These are phyloP conservation scores for Aleiodes testaceus DNA, from an alignment of 2,888 invertebrate species.

Conservation along the genomic window DNA sequence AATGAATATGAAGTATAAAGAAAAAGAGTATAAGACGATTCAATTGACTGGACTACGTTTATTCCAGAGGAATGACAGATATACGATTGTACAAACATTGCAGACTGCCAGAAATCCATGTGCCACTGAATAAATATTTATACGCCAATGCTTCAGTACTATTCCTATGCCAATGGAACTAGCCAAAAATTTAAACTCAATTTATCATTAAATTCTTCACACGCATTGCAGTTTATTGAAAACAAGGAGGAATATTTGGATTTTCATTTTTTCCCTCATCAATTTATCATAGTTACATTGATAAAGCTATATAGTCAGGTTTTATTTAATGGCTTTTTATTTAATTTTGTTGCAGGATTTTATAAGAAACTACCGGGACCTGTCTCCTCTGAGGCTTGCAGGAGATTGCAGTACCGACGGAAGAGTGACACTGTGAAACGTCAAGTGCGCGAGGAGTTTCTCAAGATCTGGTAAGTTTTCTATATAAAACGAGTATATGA, in stretches of 20 bases:
- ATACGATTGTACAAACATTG: conserved; percentile 63
- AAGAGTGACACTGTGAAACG: conserved; percentile 78
- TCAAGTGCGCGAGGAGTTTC: conserved; percentile 77
- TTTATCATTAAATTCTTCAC: conserved; percentile 29
- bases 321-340: not conserved
- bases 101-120: conserved; percentile 54
- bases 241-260: not conserved
- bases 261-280: conserved; percentile 14
- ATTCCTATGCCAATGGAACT: conserved; percentile 58
- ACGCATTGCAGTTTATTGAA: conserved; percentile 33
- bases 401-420: conserved; percentile 76
- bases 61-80: conserved; percentile 60
- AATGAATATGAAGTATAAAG: not conserved
- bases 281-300: no score
- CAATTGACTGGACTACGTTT: conserved; percentile 40
- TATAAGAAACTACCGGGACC: conserved; percentile 79
- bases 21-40: conserved; percentile 1
- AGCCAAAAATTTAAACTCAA: conserved; percentile 15
- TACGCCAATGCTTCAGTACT: conserved; percentile 52
- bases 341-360: no score
- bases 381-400: conserved; percentile 75
- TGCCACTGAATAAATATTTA: conserved; percentile 67
- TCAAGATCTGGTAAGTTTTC: conserved; percentile 76
- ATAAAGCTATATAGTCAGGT: not conserved
- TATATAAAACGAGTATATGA: conserved; percentile 7